Conservation (phyloP, 1,140 invertebrate genomes). For the Spodoptera litura region DNA sequence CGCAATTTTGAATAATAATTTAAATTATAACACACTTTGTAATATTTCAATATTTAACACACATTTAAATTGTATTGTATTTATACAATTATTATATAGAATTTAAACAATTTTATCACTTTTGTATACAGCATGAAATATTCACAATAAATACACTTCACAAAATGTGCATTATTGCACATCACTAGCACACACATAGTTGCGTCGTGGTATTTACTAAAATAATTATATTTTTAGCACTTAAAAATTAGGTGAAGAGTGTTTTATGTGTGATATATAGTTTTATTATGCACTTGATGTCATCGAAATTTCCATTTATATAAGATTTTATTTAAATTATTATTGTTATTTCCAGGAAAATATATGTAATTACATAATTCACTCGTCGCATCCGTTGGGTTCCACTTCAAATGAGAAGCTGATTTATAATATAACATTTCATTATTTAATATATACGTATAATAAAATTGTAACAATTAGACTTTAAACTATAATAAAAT, state of each 20-base stretch:
- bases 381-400: constrained; percentile 59
- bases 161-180: constrained; percentile 14
- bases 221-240: background rate
- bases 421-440: constrained; percentile 31
- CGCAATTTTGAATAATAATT: constrained; percentile 20
- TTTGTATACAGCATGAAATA: background rate
- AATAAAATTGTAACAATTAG: constrained; percentile 6
- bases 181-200: constrained; percentile 8
- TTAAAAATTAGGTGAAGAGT: background rate
- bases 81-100: too few species aligned
- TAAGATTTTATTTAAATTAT: background rate
- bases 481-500: constrained; percentile 16
- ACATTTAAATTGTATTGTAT: background rate
- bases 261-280: background rate
- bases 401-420: constrained; percentile 60
- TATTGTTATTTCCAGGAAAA: constrained; percentile 71
- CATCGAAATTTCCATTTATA: background rate
- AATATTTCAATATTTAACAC: background rate
- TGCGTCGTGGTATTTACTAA: background rate
- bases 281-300: constrained; percentile 5
- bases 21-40: background rate
- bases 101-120: background rate
- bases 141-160: constrained; percentile 23
- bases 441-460: constrained; percentile 24
- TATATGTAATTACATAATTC: constrained; percentile 68